Percentiles rank a stretch among this genome's conserved stretches.
phyloP scores from a whole-genome alignment of 2,797 vertebrate species.

The Arrhamphus sclerolepis region DNA sequence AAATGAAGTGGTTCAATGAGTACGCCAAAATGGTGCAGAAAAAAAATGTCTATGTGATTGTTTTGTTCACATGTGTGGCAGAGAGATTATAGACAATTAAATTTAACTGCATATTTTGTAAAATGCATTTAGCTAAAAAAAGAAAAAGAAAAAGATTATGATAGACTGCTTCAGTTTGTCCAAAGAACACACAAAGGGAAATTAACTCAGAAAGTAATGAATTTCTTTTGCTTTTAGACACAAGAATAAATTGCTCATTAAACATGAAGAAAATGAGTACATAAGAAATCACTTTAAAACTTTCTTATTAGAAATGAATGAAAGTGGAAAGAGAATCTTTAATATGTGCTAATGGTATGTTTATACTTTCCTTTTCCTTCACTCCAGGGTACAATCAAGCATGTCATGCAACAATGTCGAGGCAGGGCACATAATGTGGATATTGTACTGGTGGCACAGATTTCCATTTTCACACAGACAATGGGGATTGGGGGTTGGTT shows the following conservation, averaged over 20 bases:
- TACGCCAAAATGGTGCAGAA: constrained; percentile 11
- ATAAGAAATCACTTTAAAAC: constrained; percentile 15
- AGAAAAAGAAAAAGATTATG: constrained; percentile 21
- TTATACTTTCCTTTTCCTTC: constrained; percentile 57
- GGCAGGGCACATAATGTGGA: constrained; percentile 75
- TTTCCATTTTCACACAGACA: constrained; percentile 82
- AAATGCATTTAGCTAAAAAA: constrained; percentile 13
- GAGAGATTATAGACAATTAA: constrained; percentile 19
- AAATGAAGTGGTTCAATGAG: not conserved
- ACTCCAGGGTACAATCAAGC: constrained; percentile 69
- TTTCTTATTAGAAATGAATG: constrained; percentile 4
- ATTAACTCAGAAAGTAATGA: not conserved
- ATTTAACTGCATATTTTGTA: constrained; percentile 7
- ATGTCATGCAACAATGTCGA: constrained; percentile 74
- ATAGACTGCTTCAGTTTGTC: not conserved
- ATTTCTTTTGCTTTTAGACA: constrained; percentile 5
- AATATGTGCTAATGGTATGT: constrained; percentile 67
- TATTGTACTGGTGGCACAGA: constrained; percentile 79
- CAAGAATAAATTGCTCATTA: not conserved
- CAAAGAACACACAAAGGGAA: constrained; percentile 4
- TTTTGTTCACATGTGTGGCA: constrained; percentile 18
- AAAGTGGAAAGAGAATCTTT: constrained; percentile 42
- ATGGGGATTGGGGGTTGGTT: constrained; percentile 65
- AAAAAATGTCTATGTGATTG: constrained; percentile 7
- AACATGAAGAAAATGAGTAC: constrained; percentile 6